phyloP scores from a whole-genome alignment of 2,888 invertebrate genomes.

The Neoascia interrupta region DNA sequence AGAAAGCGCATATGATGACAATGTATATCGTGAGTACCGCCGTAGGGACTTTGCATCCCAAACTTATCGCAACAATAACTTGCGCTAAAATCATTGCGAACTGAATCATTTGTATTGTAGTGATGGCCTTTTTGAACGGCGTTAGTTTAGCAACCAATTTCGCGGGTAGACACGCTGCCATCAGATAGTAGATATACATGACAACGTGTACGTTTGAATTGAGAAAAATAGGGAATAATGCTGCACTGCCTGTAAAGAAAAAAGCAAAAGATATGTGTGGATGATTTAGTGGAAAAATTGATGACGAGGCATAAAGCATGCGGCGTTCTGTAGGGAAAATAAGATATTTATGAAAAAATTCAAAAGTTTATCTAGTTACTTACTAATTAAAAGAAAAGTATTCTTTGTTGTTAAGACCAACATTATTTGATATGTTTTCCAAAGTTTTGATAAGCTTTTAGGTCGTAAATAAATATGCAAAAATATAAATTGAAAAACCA shows the following conservation, averaged over 20 bases:
- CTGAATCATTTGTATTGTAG: conserved; percentile 86
- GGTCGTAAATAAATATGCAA: too few relatives aligned
- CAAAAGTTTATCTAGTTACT: too few relatives aligned
- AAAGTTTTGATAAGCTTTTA: too few relatives aligned
- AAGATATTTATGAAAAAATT: too few relatives aligned
- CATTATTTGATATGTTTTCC: too few relatives aligned
- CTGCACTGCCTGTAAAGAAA: conserved; percentile 82
- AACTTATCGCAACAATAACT: conserved; percentile 80
- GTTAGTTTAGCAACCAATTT: conserved; percentile 81
- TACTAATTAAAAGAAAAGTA: too few relatives aligned
- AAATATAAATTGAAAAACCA: too few relatives aligned
- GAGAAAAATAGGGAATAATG: conserved; percentile 84
- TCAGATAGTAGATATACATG: conserved; percentile 89
- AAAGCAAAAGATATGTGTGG: too few relatives aligned
- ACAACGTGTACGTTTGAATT: conserved; percentile 86
- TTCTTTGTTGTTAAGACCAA: too few relatives aligned
- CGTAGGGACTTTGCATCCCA: conserved; percentile 82
- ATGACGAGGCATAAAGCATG: too few relatives aligned
- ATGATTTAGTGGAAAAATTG: too few relatives aligned
- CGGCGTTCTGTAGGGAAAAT: too few relatives aligned
- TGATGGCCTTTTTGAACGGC: conserved; percentile 84
- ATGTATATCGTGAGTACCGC: conserved; percentile 82
- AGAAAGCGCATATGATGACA: conserved; percentile 83
- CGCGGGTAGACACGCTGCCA: conserved; percentile 83
- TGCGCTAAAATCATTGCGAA: conserved; percentile 84